Percentiles rank a stretch among this genome's conserved stretches.
These are phyloP conservation scores for Ceratina japonica DNA, from an alignment of 1,140 invertebrate species.

Conservation along the genomic window DNA sequence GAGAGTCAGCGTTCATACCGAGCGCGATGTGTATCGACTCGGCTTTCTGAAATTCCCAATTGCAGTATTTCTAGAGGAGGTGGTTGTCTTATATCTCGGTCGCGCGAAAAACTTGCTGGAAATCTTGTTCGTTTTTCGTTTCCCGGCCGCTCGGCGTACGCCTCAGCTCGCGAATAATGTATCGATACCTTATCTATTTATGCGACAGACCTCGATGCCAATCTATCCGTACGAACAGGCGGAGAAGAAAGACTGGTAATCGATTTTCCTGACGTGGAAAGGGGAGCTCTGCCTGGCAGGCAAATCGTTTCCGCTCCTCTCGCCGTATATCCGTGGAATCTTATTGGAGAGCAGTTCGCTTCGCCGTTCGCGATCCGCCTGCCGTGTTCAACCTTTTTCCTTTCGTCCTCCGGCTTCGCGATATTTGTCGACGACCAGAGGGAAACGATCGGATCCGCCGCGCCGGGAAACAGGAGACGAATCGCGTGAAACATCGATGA, in stretches of 20 bases:
- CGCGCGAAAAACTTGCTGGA: slow-evolving; percentile 19
- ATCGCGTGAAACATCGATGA: neutral
- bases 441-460: slow-evolving; percentile 19
- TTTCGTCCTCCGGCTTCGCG: neutral
- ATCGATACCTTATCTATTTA: slow-evolving; percentile 70
- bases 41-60: slow-evolving; percentile 7
- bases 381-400: slow-evolving; percentile 22
- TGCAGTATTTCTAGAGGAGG: neutral
- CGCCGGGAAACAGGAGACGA: slow-evolving; percentile 17
- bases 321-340: slow-evolving; percentile 56
- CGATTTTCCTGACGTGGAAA: slow-evolving; percentile 64
- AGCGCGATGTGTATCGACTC: slow-evolving; percentile 5
- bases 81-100: slow-evolving; percentile 26
- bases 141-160: slow-evolving; percentile 10
- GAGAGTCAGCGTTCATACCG: neutral
- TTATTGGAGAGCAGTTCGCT: slow-evolving; percentile 57
- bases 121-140: slow-evolving; percentile 51
- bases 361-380: slow-evolving; percentile 30
- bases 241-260: slow-evolving; percentile 62
- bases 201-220: slow-evolving; percentile 69
- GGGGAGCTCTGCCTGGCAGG: slow-evolving; percentile 56
- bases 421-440: slow-evolving; percentile 37
- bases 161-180: slow-evolving; percentile 65
- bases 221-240: slow-evolving; percentile 58
- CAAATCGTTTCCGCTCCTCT: slow-evolving; percentile 63